Evolutionary conservation across 2,113 vertebrate genomes (phyloP).

Genomic region (Eulacestoma nigropectus): DNA sequence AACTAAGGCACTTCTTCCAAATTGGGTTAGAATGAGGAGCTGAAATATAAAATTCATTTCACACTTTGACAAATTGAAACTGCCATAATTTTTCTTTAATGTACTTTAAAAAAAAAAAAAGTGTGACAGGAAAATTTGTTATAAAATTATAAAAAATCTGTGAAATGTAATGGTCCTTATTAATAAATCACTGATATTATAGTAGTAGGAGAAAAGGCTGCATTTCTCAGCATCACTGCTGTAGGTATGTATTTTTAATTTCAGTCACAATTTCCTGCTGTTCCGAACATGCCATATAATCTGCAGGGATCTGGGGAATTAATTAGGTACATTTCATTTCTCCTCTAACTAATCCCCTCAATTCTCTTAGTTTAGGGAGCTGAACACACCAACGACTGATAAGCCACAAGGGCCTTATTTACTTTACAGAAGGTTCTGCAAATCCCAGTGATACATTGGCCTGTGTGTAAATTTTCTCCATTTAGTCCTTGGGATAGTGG

Average conservation of each 20-base stretch:
- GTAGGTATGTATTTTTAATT: slow-evolving; percentile 48
- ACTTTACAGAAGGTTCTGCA: slow-evolving; percentile 31
- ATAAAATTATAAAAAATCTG: background rate
- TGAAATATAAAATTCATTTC: background rate
- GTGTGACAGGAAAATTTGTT: background rate
- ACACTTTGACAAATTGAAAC: background rate
- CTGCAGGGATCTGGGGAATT: slow-evolving; percentile 59
- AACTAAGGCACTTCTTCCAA: background rate
- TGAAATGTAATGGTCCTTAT: background rate
- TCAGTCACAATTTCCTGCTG: slow-evolving; percentile 50
- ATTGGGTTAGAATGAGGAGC: background rate
- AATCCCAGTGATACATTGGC: background rate
- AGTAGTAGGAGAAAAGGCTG: background rate
- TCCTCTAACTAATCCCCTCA: slow-evolving; percentile 57
- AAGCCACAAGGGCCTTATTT: slow-evolving; percentile 60
- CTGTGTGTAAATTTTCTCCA: slow-evolving; percentile 3
- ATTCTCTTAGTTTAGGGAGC: slow-evolving; percentile 51
- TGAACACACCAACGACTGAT: slow-evolving; percentile 21
- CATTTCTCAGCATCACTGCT: background rate
- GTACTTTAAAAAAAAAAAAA: background rate
- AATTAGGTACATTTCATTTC: slow-evolving; percentile 65
- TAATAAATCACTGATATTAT: background rate
- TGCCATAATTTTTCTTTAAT: background rate
- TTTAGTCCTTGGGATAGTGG: background rate
- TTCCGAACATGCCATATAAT: slow-evolving; percentile 50